Evolutionary conservation across 2,113 vertebrate species (phyloP).

Genomic region (Ploceus nigricollis): DNA sequence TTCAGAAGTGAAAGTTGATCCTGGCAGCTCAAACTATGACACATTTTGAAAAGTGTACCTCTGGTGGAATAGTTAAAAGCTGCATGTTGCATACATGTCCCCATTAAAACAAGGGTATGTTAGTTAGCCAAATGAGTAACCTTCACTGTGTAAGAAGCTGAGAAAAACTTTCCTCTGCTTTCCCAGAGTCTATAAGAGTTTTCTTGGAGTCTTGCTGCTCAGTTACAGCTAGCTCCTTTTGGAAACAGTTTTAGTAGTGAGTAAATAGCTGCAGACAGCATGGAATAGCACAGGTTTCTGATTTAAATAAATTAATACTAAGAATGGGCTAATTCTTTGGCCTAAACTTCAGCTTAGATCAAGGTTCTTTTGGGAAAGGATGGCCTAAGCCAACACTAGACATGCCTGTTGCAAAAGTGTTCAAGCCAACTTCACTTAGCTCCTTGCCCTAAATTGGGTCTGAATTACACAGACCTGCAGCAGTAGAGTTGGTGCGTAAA

Average conservation of each 20-base stretch:
- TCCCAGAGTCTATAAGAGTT: background rate
- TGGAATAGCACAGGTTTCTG: background rate
- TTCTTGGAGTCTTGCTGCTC: background rate
- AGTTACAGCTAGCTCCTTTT: background rate
- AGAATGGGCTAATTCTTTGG: constrained; percentile 53
- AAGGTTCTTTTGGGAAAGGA: constrained; percentile 51
- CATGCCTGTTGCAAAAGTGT: constrained; percentile 51
- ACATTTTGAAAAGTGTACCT: background rate
- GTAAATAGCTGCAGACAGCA: background rate
- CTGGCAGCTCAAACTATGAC: background rate
- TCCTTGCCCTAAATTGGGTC: constrained; percentile 46
- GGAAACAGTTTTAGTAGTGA: background rate
- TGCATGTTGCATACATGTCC: background rate
- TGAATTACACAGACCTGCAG: constrained; percentile 63
- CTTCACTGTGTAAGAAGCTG: background rate
- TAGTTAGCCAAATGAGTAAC: background rate
- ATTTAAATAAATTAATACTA: constrained; percentile 46
- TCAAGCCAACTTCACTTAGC: constrained; percentile 55
- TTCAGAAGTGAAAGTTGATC: background rate
- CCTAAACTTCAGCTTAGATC: constrained; percentile 15
- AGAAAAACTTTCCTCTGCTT: background rate
- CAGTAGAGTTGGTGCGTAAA: constrained; percentile 66
- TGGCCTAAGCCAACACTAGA: constrained; percentile 43
- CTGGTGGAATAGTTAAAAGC: background rate
- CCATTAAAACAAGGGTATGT: background rate